Evolutionary conservation across 2,797 vertebrate genomes (phyloP).

Genomic region (Lacerta bilineata): DNA sequence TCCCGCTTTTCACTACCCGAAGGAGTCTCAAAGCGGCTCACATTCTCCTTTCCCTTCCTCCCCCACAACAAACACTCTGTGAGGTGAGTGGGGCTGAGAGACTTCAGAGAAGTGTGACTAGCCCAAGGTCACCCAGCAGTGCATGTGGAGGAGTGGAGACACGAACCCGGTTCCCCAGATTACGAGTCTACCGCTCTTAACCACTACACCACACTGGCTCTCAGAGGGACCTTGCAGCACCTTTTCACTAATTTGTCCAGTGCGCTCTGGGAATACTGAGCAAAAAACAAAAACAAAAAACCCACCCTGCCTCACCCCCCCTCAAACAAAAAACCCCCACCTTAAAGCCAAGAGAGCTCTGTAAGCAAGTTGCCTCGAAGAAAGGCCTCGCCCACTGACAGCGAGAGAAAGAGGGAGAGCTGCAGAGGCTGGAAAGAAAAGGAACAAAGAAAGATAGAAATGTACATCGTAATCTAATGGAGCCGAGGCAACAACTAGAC

Average conservation of each 20-base stretch:
- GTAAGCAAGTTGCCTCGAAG: fast-evolving
- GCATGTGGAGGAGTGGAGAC: no score
- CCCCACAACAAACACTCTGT: no score
- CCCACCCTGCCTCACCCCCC: not conserved
- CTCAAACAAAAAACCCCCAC: constrained; percentile 7
- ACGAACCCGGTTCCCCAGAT: no score
- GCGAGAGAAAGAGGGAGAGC: constrained; percentile 26
- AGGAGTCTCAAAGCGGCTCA: no score
- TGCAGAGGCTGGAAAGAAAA: constrained; percentile 11
- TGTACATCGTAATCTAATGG: constrained; percentile 60
- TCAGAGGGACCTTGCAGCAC: constrained; percentile 26
- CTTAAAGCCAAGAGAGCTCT: not conserved
- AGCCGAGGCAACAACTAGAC: constrained; percentile 73
- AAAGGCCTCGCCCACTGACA: constrained; percentile 17
- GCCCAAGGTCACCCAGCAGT: no score
- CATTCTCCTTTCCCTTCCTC: no score
- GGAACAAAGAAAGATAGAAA: constrained; percentile 71
- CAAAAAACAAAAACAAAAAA: not conserved
- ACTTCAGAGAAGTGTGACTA: no score
- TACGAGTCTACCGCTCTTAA: no score
- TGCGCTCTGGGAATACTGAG: constrained; percentile 9
- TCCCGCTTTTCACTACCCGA: no score
- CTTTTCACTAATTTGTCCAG: constrained; percentile 46
- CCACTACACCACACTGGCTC: no score
- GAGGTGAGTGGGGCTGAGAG: no score